Evolutionary conservation across 2,888 invertebrate species (phyloP), one percentile per base, ranked within the genome.

Genomic region (Eupithecia subfuscata): DNA sequence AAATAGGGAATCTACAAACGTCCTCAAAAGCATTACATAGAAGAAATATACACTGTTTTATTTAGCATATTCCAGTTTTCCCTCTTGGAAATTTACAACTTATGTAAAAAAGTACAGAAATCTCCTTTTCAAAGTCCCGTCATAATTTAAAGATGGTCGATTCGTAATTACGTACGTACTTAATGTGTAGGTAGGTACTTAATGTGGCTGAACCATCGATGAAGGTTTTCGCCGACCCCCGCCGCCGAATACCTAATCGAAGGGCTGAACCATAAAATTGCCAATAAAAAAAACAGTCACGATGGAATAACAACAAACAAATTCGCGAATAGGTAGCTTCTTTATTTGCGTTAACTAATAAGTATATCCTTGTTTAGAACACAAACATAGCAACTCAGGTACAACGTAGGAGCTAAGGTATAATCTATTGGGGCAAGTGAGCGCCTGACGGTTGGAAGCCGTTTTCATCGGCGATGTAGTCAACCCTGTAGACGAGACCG

Each of bases 381-480:
- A 64, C 64, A 76, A 77, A 73, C 70, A 71, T 63, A 70, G 73
- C 71, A 68, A 75, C 25, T 76, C 73, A 75, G 73, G 69, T 79
- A 77, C 73, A 71, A 73, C 63, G 75, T 76, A 79, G 74, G 25
- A 65, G 37, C 60, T 25, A 43, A 63, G 43, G 16, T 71, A 79
- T 81, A 80, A 84, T 83, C 86, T 84, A 80, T 78, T 87, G 75
- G 71, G 94, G 94, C 74, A 94, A 82, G 78, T 94, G 95, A 73
- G 86, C 91, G 4, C 93, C 94, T 25, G 77, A 69, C 5, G 95
- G 87, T 1, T 87, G 77, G 85, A 93, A 95, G 30, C 95, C 95
- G 72, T 93, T 94, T 79, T 95, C 94, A 69, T 94, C 94, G 52
- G 95, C 95, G 60, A 89, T 91, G 84, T 95, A 95, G 83, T 95